phyloP scores from a whole-genome alignment of 2,888 invertebrate genomes.

The Cephus rjabovi region DNA sequence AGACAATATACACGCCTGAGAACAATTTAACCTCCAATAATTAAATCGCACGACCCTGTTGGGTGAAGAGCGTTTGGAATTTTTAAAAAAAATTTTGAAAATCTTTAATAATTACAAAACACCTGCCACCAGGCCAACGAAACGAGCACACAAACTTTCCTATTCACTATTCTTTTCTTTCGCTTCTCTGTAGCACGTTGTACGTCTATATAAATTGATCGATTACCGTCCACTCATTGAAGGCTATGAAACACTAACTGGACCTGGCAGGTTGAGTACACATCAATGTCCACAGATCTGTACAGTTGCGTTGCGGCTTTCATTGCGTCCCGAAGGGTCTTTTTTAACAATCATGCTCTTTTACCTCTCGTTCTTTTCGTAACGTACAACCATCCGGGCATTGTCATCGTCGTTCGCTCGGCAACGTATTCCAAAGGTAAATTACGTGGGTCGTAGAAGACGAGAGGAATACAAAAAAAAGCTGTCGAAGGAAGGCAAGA shows the following conservation, averaged over 20 bases:
- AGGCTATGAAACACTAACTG: neutral
- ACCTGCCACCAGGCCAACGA: neutral
- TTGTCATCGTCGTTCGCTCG: neutral
- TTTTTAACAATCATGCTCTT: slow-evolving; percentile 8
- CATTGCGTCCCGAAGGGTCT: neutral
- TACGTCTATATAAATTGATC: neutral
- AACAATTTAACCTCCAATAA: neutral
- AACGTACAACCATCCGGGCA: neutral
- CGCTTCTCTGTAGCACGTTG: neutral
- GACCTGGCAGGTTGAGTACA: neutral
- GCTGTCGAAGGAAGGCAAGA: neutral
- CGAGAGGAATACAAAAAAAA: neutral
- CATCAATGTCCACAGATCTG: neutral
- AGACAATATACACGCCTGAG: neutral
- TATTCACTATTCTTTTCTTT: neutral
- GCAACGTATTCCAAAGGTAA: neutral
- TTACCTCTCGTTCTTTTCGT: neutral
- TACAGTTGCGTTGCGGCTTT: neutral
- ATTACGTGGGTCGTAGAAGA: neutral
- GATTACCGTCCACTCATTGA: neutral
- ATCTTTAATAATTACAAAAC: no score
- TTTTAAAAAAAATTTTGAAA: neutral
- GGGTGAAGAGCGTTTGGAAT: neutral
- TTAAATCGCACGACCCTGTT: neutral
- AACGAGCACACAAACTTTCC: neutral